Conservation (phyloP, 2,888 invertebrate species). For the Deroplatys truncata region DNA sequence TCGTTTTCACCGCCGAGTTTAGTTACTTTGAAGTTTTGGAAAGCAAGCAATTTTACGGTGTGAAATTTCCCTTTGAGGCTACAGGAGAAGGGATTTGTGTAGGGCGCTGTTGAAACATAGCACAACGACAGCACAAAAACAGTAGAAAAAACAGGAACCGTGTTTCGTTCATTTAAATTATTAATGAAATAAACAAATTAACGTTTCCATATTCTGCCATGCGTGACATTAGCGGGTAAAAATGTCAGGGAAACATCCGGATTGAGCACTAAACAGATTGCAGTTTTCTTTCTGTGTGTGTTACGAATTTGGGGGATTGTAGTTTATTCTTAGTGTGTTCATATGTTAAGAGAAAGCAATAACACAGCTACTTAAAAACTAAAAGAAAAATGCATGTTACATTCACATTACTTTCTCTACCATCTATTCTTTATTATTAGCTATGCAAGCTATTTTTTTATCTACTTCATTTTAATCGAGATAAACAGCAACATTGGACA, state of each 20-base stretch:
- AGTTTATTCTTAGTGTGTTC: too few species aligned
- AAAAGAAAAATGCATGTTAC: too few species aligned
- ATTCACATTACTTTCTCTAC: too few species aligned
- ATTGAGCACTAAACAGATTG: neutral
- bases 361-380: too few species aligned
- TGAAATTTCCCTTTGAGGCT: slow-evolving; percentile 4
- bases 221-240: neutral
- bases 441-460: too few species aligned
- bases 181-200: neutral
- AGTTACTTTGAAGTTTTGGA: neutral
- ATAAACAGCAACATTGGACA: too few species aligned
- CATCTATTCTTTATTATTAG: too few species aligned
- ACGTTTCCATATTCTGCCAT: neutral
- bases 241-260: neutral
- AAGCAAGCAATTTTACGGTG: neutral
- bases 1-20: neutral
- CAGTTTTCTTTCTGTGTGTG: neutral
- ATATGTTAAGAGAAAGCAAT: too few species aligned
- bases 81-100: neutral
- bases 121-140: neutral
- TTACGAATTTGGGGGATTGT: too few species aligned
- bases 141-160: neutral
- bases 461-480: too few species aligned
- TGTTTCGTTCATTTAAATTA: neutral
- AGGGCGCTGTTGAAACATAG: neutral